Evolutionary conservation across 2,797 vertebrate genomes (phyloP).

Genomic region (Malurus splendens): DNA sequence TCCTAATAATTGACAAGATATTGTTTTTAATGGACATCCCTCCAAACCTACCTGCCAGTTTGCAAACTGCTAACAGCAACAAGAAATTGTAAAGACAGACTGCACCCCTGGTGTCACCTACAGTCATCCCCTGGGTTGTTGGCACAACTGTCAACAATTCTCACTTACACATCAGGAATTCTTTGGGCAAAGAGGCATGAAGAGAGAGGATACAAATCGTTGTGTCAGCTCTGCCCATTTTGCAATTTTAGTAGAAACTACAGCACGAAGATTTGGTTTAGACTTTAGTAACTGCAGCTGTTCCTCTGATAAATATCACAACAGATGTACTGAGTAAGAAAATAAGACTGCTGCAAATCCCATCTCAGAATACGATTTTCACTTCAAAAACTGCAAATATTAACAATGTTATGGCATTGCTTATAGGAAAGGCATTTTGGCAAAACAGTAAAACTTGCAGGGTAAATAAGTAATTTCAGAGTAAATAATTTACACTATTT

Average conservation of each 20-base stretch:
- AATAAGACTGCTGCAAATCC: neutral
- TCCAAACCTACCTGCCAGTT: neutral
- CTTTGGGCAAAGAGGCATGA: neutral
- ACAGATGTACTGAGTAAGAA: neutral
- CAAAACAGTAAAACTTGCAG: neutral
- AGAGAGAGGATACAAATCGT: neutral
- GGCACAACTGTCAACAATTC: neutral
- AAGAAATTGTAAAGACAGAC: neutral
- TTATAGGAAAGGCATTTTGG: neutral
- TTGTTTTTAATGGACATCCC: neutral
- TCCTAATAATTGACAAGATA: neutral
- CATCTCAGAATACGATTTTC: neutral
- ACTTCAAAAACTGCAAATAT: neutral
- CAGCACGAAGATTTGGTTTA: neutral
- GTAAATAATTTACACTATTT: neutral
- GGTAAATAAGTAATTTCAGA: neutral
- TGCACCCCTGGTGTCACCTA: neutral
- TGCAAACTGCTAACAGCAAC: neutral
- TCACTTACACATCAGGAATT: neutral
- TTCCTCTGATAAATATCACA: neutral
- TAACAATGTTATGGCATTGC: neutral
- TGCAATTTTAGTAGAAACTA: neutral
- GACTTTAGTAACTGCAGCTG: neutral
- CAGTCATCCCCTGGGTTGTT: fast-evolving
- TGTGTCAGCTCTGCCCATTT: neutral